phyloP scores from a whole-genome alignment of 2,113 vertebrate genomes.

The Sapajus apella region DNA sequence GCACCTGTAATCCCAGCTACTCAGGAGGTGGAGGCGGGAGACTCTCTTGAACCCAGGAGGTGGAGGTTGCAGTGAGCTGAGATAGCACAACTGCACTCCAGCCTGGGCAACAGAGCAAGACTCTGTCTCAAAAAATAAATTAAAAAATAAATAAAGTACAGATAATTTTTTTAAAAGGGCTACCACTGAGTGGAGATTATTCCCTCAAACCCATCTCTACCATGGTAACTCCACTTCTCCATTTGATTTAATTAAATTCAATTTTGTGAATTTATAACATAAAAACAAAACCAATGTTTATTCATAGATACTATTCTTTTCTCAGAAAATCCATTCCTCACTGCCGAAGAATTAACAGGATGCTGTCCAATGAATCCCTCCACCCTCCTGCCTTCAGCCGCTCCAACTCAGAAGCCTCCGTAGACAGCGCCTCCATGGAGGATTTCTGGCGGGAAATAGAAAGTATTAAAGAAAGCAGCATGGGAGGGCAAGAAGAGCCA shows the following conservation, averaged over 20 bases:
- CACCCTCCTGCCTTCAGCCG: conserved; percentile 83
- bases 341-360: conserved; percentile 87
- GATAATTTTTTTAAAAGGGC: neutral
- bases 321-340: conserved; percentile 86
- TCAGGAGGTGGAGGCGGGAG: too few species aligned
- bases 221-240: neutral
- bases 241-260: neutral
- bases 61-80: too few species aligned
- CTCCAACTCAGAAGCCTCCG: conserved; percentile 85
- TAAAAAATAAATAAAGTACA: neutral
- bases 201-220: neutral
- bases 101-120: too few species aligned
- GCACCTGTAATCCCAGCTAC: too few species aligned
- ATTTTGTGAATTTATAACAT: neutral
- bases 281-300: neutral
- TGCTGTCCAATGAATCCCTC: conserved; percentile 87
- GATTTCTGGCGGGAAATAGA: conserved; percentile 92
- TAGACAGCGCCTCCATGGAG: conserved; percentile 90
- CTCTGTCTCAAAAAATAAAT: too few species aligned
- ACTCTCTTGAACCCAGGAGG: too few species aligned
- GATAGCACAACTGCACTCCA: fast-evolving
- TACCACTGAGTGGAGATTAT: neutral
- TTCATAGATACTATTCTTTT: neutral
- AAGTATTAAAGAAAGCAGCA: conserved; percentile 87
- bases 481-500: conserved; percentile 82